phyloP scores from a whole-genome alignment of 2,888 invertebrate genomes.

The Andrena trimmerana region DNA sequence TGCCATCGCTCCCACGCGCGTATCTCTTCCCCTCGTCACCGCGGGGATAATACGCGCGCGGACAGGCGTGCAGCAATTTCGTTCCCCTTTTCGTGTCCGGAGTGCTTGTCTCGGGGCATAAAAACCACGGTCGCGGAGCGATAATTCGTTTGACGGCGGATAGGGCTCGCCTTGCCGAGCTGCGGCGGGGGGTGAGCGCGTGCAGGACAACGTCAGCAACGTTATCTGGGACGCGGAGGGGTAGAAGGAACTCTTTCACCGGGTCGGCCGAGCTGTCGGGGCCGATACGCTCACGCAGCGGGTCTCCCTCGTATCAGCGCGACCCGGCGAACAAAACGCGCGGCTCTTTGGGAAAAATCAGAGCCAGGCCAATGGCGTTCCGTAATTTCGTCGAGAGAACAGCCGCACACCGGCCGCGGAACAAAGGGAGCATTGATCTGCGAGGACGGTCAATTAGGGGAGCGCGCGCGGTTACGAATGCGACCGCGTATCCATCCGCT shows the following conservation, averaged over 20 bases:
- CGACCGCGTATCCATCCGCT: slow-evolving; percentile 4
- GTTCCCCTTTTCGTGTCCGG: neutral
- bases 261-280: slow-evolving; percentile 28
- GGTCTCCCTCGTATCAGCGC: slow-evolving; percentile 48
- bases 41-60: no score
- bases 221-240: slow-evolving; percentile 41
- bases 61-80: no score
- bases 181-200: slow-evolving; percentile 8
- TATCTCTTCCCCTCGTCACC: neutral
- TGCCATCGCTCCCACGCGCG: neutral
- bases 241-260: slow-evolving; percentile 33
- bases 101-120: slow-evolving; percentile 15
- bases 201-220: slow-evolving; percentile 42
- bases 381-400: slow-evolving; percentile 68
- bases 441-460: slow-evolving; percentile 76
- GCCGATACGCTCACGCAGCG: slow-evolving; percentile 53
- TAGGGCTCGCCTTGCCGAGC: slow-evolving; percentile 19
- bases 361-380: slow-evolving; percentile 59
- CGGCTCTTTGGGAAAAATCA: slow-evolving; percentile 46
- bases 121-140: slow-evolving; percentile 16
- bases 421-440: slow-evolving; percentile 77
- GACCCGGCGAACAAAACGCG: slow-evolving; percentile 43
- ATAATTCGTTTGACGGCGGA: slow-evolving; percentile 41
- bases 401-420: slow-evolving; percentile 52
- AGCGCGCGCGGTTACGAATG: slow-evolving; percentile 52